phyloP scores from a whole-genome alignment of 2,797 vertebrate genomes.

The Sparus aurata region DNA sequence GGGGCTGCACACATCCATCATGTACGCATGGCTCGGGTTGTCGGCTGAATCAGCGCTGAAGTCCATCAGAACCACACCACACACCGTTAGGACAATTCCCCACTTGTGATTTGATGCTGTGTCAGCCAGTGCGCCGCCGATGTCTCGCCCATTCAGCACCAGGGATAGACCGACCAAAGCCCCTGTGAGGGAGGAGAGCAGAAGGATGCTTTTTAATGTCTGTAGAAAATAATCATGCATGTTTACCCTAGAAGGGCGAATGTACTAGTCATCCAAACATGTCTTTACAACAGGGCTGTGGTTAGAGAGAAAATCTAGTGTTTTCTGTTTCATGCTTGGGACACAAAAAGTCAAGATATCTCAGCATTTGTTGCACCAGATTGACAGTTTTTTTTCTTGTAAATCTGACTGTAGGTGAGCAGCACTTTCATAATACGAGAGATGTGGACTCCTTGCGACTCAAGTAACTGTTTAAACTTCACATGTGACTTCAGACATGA shows the following conservation, averaged over 20 bases:
- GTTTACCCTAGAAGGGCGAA: not conserved
- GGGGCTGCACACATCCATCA: conserved; percentile 98
- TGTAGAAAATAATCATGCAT: not conserved
- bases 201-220: not conserved
- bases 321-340: not conserved
- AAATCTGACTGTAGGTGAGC: not conserved
- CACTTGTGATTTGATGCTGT: conserved; percentile 92
- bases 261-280: not conserved
- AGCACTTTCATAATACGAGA: not conserved
- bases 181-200: conserved; percentile 79
- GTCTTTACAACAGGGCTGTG: not conserved
- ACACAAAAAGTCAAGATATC: not conserved
- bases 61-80: conserved; percentile 97
- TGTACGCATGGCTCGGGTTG: conserved; percentile 97
- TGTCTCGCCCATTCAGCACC: conserved; percentile 95
- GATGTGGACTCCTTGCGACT: too few species aligned
- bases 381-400: not conserved
- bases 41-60: conserved; percentile 98
- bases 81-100: conserved; percentile 95
- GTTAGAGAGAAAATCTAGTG: not conserved
- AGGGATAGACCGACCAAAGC: conserved; percentile 92
- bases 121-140: conserved; percentile 90
- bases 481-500: too few species aligned
- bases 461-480: too few species aligned
- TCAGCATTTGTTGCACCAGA: not conserved